A percentile compares a stretch with the other conserved stretches of the same genome.
These are phyloP conservation scores for Otolemur crassicaudatus DNA, from an alignment of 2,797 vertebrate genomes.

Conservation along the genomic window DNA sequence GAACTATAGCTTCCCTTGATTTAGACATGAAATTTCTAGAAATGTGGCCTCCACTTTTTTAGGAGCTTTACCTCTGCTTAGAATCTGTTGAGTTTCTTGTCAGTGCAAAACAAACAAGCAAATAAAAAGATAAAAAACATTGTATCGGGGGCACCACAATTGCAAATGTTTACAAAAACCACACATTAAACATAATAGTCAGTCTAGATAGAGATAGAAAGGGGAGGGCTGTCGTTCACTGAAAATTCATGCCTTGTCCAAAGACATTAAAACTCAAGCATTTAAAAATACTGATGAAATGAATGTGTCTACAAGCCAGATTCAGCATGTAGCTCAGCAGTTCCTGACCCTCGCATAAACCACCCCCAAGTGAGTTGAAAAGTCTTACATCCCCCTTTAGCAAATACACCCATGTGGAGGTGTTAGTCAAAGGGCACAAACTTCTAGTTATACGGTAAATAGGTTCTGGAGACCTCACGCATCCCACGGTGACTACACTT, in stretches of 20 bases:
- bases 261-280: conserved; percentile 27
- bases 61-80: background rate
- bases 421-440: background rate
- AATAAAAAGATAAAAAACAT: background rate
- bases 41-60: background rate
- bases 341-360: background rate
- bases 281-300: background rate
- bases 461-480: background rate
- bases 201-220: background rate
- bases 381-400: background rate
- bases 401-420: background rate
- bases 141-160: background rate
- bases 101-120: background rate
- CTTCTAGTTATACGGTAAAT: background rate
- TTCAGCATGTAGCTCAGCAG: background rate
- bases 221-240: background rate
- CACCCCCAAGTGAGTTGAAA: background rate
- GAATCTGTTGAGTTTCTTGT: background rate
- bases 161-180: background rate
- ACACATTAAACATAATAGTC: background rate
- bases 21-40: background rate
- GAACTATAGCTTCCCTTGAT: background rate
- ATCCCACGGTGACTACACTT: background rate
- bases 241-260: background rate
- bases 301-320: background rate